Base-by-base conservation (phyloP, 2,888 invertebrate species). In the Caenorhabditis sulstoni region DNA sequence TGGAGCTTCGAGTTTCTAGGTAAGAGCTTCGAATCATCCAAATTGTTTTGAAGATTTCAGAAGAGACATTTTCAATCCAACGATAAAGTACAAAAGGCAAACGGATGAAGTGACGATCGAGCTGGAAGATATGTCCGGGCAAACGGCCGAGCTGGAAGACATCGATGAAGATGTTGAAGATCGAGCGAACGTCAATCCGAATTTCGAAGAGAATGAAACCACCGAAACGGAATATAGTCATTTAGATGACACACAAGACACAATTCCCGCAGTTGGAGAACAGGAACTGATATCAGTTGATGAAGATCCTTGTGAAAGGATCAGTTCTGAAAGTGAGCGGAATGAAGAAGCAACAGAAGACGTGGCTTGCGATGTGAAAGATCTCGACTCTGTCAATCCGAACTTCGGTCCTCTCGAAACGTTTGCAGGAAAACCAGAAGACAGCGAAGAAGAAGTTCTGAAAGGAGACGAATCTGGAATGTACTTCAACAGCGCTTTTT, bases 91-190 rank as follows among this genome's bases (percentile, higher is more conserved):
- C 22, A 23, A 12, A 0, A 35, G 70, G n/a, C 47, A 55, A 8
- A 16, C 39, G 11, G 70, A 71, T 62, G 66, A 74, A 35, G 52
- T 74, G 39, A 65, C 52, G 22, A 74, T 65, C 39, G 74, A 66
- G 9, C 45, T 61, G 59, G 66, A 66, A 11, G 49, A 53, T 4
- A 45, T 37, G 1, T 45, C 9, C 29, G 45, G 45, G 35, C 5
- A 50, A 20, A 22, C 16, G 29, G 14, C 49, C 3, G 12, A 23
- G 9, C 35, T 14, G 11, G 12, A 47, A 14, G 16, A 39, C 12
- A 37, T 57, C 14, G 23, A 35, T 37, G 68, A 59, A 39, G 50
- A 59, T 14, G 68, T 59, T 14, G 68, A 68, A 22, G 68, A 68
- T 55, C 53, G 35, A 35, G n/a, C 14, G n/a, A 50, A 41, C 7